Base-by-base conservation (phyloP, 1,140 invertebrate species). In the Drosophila prosaltans region DNA sequence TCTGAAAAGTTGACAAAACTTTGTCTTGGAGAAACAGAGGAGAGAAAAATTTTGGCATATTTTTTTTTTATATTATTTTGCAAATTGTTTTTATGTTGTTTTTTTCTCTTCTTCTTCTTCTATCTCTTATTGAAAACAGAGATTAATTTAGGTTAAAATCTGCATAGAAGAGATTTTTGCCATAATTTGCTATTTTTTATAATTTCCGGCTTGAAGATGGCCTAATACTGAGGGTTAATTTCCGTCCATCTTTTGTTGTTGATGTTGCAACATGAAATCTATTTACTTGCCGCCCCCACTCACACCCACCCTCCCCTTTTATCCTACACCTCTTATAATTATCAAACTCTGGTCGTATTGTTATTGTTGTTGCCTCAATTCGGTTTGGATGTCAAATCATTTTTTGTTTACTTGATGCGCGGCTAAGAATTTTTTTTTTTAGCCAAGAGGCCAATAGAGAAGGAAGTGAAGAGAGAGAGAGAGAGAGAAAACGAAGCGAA, bases 381-480 rank as follows among this genome's bases (percentile, higher is more conserved):
- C 75, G 45, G 67, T 80, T 84, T 84, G 61, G 68, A 72, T 72
- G 80, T 74, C 81, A 81, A 81, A 81, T 82, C 69, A 72, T 80
- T 80, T 71, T 86, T 71, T 86, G 83, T 86, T 86, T 86, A 86
- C 83, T 82, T 88, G 81, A 63, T 75, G 80, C 74, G 74, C 68
- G 62, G 81, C 79, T 68, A 51, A 51, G 75, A 76, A 80, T 71
- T 80, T 78, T 65, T 63, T 63, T 57, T 78, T 65, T 63, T 16
- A 51, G 78, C 64, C 60, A 57, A 61, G 57, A 24, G 60, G 43
- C 63, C 48, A 54, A 65, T 32, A 54, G 59, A 28, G 45, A 39
- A 28, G 1, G 16, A 16, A 9, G 41, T 2, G 32, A 16, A 51
- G 8, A 26, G 45, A 10, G 45, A 51, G 21, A 51, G 45, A 8